phyloP scores from a whole-genome alignment of 2,888 invertebrate species.

The Anthoptus insignis region DNA sequence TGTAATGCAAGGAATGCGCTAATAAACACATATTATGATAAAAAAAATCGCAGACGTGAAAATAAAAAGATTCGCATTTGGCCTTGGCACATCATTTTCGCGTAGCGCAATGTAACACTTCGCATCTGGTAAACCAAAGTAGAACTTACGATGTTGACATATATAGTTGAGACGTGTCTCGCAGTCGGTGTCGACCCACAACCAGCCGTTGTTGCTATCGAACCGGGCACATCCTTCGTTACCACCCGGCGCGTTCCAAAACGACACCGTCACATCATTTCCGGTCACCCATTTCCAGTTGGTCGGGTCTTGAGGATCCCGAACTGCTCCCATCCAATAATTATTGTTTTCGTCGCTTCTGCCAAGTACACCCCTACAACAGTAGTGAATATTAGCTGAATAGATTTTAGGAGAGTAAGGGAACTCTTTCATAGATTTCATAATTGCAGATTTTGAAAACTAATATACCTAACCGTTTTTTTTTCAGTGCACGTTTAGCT shows the following conservation, averaged over 20 bases:
- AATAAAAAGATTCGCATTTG: slow-evolving; percentile 22
- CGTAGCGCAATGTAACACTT: slow-evolving; percentile 13
- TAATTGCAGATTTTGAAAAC: too few species aligned
- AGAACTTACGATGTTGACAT: slow-evolving; percentile 96
- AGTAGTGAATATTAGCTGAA: neutral
- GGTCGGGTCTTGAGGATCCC: slow-evolving; percentile 92
- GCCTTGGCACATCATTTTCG: neutral
- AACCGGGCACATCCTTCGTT: slow-evolving; percentile 95
- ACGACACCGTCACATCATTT: slow-evolving; percentile 95
- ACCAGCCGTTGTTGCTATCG: slow-evolving; percentile 97
- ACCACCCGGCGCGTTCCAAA: slow-evolving; percentile 96
- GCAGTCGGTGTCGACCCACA: slow-evolving; percentile 98
- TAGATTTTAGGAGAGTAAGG: too few species aligned
- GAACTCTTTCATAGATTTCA: too few species aligned
- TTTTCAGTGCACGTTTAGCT: neutral
- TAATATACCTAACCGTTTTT: too few species aligned
- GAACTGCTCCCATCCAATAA: slow-evolving; percentile 97
- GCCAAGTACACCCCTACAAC: slow-evolving; percentile 47
- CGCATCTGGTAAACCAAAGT: slow-evolving; percentile 41
- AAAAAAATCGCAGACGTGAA: neutral
- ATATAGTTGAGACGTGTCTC: slow-evolving; percentile 95
- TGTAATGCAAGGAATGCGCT: too few species aligned
- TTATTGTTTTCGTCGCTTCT: slow-evolving; percentile 96
- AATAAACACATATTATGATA: too few species aligned
- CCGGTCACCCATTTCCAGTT: slow-evolving; percentile 97